Evolutionary conservation across 37 sponge, comb jelly and placozoan genomes (phyloP), one percentile per base, ranked within the genome.

Genomic region (Ephydatia muelleri): DNA sequence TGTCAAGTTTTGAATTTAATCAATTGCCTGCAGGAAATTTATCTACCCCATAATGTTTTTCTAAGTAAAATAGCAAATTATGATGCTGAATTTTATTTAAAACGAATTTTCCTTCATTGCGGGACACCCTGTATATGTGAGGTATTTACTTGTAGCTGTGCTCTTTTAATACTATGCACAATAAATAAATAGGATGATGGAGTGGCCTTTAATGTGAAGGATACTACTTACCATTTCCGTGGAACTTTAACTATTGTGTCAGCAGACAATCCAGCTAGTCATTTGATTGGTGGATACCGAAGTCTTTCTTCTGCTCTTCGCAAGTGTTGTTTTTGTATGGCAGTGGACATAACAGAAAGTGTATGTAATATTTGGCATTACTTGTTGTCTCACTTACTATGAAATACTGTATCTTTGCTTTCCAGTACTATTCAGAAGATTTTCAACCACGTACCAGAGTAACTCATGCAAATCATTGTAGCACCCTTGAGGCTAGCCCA

Each of bases 251-350:
- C 84, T 32, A 16, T 83, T 31, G 75, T 83, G 22, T 47, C 75
- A 26, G 84, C 67, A 4, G 84, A 83, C 67, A 83, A 83, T 35
- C 75, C 74, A 30, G 84, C 84, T 31, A 70, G 43, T 19, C 84
- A 83, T 25, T 72, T 65, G 25, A 12, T 83, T 47, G 84, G 78
- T 40, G 78, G 78, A 26, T 84, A 77, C 70, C 76, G 77, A 36
- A 68, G 70, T 30, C 48, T 84, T 26, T 22, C 76, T 26, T 36
- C 69, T 69, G 85, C 85, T 28, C 67, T 84, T 33, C 47, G 78
- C 16, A 84, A 77, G 65, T 84, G 85, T 30, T 37, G 78, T 39
- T 76, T 77, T 33, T 84, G 85, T 57, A 76, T 84, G 85, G 85
- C 78, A n/a, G 37, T 76, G 27, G 85, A 76, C 43, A 43, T 43